A percentile compares a stretch with the other conserved stretches of the same genome.
Conservation (phyloP, 92 coral and sea anemone species). For the Hydrozoanthus gracilis region DNA sequence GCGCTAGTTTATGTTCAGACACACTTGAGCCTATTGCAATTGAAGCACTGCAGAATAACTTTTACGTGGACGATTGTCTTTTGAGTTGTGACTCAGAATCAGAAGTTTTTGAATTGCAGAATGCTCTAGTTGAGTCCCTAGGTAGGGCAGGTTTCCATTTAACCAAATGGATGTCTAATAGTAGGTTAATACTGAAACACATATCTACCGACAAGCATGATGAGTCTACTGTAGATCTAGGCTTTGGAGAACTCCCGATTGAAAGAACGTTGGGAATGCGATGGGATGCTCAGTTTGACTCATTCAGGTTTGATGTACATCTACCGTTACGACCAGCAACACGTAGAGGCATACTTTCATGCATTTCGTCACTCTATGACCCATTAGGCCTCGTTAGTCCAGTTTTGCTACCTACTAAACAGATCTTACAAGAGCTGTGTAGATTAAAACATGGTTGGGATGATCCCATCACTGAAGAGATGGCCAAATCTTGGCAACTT, state of each 20-base stretch:
- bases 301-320: background rate
- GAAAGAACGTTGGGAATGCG: slow-evolving; percentile 30
- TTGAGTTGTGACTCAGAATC: background rate
- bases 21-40: slow-evolving; percentile 8
- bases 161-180: no score
- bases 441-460: slow-evolving; percentile 51
- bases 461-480: slow-evolving; percentile 42
- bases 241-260: slow-evolving; percentile 27
- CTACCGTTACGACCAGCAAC: slow-evolving; percentile 10
- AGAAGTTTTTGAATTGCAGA: background rate
- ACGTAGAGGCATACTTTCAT: slow-evolving; percentile 42
- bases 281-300: slow-evolving; percentile 36
- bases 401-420: slow-evolving; percentile 52
- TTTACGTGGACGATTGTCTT: slow-evolving; percentile 58
- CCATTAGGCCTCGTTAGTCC: slow-evolving; percentile 58
- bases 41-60: slow-evolving; percentile 33
- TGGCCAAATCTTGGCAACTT: slow-evolving; percentile 34
- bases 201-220: slow-evolving; percentile 19
- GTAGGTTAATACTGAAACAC: background rate
- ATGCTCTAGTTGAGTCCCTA: background rate
- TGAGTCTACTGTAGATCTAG: slow-evolving; percentile 19
- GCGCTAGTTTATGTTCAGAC: slow-evolving; percentile 6
- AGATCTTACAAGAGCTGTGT: slow-evolving; percentile 56
- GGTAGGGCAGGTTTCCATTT: background rate
- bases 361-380: slow-evolving; percentile 48